Evolutionary conservation across 2,888 invertebrate species (phyloP), one percentile per base, ranked within the genome.

Genomic region (Nymphalis c-album): DNA sequence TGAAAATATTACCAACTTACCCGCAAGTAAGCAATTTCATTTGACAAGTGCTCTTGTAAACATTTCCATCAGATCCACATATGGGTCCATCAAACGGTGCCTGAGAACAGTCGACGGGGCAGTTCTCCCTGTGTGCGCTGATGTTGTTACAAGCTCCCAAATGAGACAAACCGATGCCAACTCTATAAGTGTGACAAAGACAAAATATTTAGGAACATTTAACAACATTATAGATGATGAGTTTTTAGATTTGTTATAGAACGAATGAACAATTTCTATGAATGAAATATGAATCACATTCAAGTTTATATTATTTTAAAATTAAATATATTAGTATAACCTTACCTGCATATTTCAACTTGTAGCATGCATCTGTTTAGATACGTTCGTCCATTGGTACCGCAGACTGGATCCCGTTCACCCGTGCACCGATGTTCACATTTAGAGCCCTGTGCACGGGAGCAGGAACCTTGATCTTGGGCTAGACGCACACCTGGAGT

Each of bases 11-110:
- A 10, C 13, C 7, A 58, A 58, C 94, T 89, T 87, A 96, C 94
- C 97, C 96, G 89, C 98, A 98, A 60, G 98, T 98, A 35, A 96
- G 93, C 69, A 96, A 93, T 80, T 97, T 97, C 98, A 98, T 97
- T 82, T 97, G 97, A 81, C 98, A 98, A 2, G 97, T 97, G 78
- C 95, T 98, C 80, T 96, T 96, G 92, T 98, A 98, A 0, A 98
- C 98, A 80, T 97, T 97, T 45, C 97, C 98, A 81, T 98, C 97
- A 68, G 96, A 97, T 5, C 97, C 98, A 82, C 98, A 98, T 72
- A 98, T 95, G 0, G 98, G 97, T 0, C 97, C 97, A 77, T 97
- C 97, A 74, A 96, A 93, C 0, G 97, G 97, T 0, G 97, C 97
- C 78, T 95, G 96, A 46, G 96, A 96, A 83, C 97, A 97, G 76